Percentiles rank a stretch among this genome's conserved stretches.
phyloP scores from a whole-genome alignment of 2,113 vertebrate species.

The Ceyx margarethae region DNA sequence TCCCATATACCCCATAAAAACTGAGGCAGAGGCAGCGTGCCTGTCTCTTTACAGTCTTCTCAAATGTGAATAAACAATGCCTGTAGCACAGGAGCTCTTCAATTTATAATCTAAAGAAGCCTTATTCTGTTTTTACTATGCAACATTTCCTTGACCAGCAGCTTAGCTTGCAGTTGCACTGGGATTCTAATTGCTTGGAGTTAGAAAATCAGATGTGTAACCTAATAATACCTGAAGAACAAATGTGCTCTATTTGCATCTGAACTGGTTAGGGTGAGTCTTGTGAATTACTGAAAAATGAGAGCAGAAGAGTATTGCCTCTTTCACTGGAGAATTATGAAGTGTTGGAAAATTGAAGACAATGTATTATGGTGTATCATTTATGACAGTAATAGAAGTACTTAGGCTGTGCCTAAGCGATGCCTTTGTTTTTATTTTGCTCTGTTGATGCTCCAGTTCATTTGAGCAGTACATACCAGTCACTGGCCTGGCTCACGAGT shows the following conservation, averaged over 20 bases:
- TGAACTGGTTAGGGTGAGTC: neutral
- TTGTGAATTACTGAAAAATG: neutral
- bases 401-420: neutral
- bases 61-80: neutral
- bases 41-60: neutral
- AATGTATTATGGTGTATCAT: neutral
- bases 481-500: neutral
- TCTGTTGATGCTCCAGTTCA: neutral
- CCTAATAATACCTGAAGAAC: neutral
- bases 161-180: constrained; percentile 5
- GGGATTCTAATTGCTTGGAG: constrained; percentile 13
- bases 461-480: neutral
- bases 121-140: neutral
- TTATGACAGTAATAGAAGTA: neutral
- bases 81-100: neutral
- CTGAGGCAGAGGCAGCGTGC: neutral
- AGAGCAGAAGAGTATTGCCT: neutral
- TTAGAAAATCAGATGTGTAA: neutral
- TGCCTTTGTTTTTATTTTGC: neutral
- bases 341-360: neutral
- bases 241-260: neutral
- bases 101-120: neutral
- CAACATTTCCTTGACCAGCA: neutral
- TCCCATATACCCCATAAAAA: neutral
- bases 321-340: neutral